Conservation (phyloP, 1,140 invertebrate species). For the Belonocnema kinseyi region DNA sequence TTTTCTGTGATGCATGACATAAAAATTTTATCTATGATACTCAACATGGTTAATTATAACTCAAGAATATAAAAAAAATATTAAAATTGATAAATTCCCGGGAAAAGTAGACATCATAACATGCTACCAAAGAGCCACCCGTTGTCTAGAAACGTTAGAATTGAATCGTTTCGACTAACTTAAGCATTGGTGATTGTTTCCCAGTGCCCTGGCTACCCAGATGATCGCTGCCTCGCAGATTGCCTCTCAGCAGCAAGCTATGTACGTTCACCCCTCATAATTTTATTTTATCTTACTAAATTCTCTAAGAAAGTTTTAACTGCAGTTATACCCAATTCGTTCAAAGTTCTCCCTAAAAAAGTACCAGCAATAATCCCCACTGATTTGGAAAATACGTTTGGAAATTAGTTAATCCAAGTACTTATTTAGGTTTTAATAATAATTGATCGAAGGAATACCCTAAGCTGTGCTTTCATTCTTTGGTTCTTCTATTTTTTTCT, state of each 20-base stretch:
- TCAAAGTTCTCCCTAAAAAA: slow-evolving; percentile 4
- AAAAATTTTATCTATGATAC: neutral
- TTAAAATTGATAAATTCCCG: neutral
- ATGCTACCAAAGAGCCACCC: slow-evolving; percentile 27
- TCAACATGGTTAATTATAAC: no score
- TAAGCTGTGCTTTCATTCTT: slow-evolving; percentile 17
- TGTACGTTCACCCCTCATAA: slow-evolving; percentile 83
- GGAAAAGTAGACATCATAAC: neutral
- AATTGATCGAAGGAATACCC: neutral
- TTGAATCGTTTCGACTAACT: slow-evolving; percentile 66
- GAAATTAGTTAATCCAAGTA: neutral
- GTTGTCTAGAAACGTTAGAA: neutral
- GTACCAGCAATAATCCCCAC: neutral
- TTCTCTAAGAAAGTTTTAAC: slow-evolving; percentile 57
- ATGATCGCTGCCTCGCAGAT: slow-evolving; percentile 93
- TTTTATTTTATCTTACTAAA: slow-evolving; percentile 72
- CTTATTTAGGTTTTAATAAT: neutral
- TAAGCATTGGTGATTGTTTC: slow-evolving; percentile 79
- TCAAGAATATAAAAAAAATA: neutral
- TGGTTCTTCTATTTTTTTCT: slow-evolving; percentile 30
- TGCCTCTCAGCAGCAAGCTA: slow-evolving; percentile 91
- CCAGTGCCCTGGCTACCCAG: slow-evolving; percentile 96
- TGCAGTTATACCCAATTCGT: slow-evolving; percentile 70
- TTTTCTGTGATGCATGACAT: neutral
- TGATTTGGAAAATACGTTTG: neutral